phyloP scores from a whole-genome alignment of 1,140 invertebrate species.

The Cephus cinctus region DNA sequence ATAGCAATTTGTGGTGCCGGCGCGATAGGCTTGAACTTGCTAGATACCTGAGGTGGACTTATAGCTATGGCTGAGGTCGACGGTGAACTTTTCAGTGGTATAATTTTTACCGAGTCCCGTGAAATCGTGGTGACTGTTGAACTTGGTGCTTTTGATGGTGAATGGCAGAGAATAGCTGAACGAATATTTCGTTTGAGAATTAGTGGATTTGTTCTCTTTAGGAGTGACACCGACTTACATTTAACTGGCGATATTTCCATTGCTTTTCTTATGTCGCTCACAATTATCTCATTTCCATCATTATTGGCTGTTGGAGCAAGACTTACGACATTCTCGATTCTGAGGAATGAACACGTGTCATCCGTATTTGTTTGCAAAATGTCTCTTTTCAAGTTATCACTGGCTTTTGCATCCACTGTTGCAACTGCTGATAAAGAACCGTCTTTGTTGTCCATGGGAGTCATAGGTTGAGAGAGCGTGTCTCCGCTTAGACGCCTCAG shows the following conservation, averaged over 20 bases:
- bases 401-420: too few relatives aligned
- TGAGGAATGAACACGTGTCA: constrained; percentile 38
- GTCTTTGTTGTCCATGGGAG: too few relatives aligned
- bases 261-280: constrained; percentile 40
- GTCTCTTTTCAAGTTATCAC: neutral
- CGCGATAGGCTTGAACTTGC: neutral
- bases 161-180: constrained; percentile 11
- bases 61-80: constrained; percentile 7
- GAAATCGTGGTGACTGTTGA: neutral
- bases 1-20: neutral
- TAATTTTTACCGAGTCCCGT: neutral
- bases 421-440: too few relatives aligned
- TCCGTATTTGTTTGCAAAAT: constrained; percentile 19
- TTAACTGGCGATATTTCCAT: constrained; percentile 36
- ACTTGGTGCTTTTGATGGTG: neutral
- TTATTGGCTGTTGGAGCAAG: constrained; percentile 30
- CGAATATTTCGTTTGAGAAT: constrained; percentile 35
- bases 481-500: constrained; percentile 47
- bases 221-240: constrained; percentile 27
- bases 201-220: constrained; percentile 39
- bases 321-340: constrained; percentile 50
- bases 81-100: neutral
- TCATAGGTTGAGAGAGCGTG: constrained; percentile 35
- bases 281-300: constrained; percentile 18
- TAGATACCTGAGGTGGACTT: neutral